Base-by-base conservation (phyloP, 1,140 invertebrate species). In the Penaeus indicus region DNA sequence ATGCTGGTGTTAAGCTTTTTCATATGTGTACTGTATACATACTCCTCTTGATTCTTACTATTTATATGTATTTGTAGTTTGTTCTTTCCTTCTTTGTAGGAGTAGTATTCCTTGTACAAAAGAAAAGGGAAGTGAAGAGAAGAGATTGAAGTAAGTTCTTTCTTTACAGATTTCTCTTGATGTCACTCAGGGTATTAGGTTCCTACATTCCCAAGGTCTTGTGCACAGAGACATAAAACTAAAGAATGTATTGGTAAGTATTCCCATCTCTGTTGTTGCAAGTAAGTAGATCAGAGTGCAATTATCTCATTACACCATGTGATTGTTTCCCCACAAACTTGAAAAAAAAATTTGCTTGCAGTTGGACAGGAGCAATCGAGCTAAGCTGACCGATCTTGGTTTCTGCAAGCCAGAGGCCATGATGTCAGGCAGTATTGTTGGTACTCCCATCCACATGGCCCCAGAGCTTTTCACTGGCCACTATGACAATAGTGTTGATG, bases 331-430 rank as follows among this genome's bases (percentile, higher is more conserved):
- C n/a, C 60, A 27, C 21, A 38, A 38, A n/a, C 89, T 42, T 42
- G 32, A 32, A 32, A 32, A 32, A 32, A 60, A 78, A 86, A 62
- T 67, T 64, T 86, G 87, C 77, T 92, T 92, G 21, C 91, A 95
- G 94, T 92, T 98, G 88, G 97, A 98, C 92, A 93, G 92, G 11
- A 92, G 94, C 10, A 95, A 96, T 91, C 94, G 97, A 61, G 97
- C 96, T 0, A 97, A 97, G 92, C 93, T 98, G 42, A 97, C 97
- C 0, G 97, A 98, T 93, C 94, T 98, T 11, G 97, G 97, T 2
- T 98, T 98, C 93, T 98, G 97, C 92, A 97, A 97, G 91, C 96
- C 97, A 1, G 97, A 96, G 93, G 96, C 97, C 0, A 97, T 98
- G 95, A 97, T 98, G 95, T 97, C 96, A 8, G 97, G 94, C 5